Conservation (phyloP, 37 sponge, comb jelly and placozoan species). For the Halichondria panicea region DNA sequence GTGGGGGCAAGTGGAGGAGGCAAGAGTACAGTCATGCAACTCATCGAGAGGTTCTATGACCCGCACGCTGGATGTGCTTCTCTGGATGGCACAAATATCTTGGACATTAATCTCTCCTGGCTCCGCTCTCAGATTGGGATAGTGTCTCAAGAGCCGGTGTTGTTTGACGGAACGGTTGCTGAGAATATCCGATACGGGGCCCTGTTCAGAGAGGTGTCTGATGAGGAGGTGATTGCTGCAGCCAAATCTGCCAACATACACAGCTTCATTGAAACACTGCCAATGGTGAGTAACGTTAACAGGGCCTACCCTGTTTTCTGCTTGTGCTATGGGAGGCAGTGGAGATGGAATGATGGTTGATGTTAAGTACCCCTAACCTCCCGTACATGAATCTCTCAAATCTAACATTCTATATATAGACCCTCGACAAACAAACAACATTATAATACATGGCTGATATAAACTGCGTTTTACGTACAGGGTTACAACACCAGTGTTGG, state of each 20-base stretch:
- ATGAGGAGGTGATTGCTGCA: constrained; percentile 77
- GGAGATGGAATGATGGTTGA: too few species aligned
- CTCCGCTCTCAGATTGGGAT: constrained; percentile 85
- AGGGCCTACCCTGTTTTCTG: background rate
- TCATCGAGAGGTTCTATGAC: constrained; percentile 88
- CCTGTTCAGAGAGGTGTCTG: constrained; percentile 73
- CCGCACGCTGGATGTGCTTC: constrained; percentile 35
- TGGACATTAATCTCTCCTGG: constrained; percentile 74
- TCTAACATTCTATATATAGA: too few species aligned
- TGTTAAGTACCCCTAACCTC: too few species aligned
- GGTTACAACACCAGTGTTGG: constrained; percentile 73
- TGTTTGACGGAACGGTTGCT: constrained; percentile 82
- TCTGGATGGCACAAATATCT: constrained; percentile 44
- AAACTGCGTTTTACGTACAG: constrained; percentile 12
- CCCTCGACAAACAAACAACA: too few species aligned
- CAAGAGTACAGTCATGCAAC: constrained; percentile 91
- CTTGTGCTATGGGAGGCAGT: background rate
- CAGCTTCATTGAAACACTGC: constrained; percentile 82
- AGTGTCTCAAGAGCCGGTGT: constrained; percentile 88
- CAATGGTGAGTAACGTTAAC: constrained; percentile 55
- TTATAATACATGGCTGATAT: too few species aligned
- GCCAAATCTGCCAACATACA: constrained; percentile 95
- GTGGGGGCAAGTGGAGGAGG: constrained; percentile 96
- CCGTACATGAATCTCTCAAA: too few species aligned
- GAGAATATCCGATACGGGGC: constrained; percentile 97